Conservation (phyloP, 2,888 invertebrate genomes). For the Resseliella maxima region DNA sequence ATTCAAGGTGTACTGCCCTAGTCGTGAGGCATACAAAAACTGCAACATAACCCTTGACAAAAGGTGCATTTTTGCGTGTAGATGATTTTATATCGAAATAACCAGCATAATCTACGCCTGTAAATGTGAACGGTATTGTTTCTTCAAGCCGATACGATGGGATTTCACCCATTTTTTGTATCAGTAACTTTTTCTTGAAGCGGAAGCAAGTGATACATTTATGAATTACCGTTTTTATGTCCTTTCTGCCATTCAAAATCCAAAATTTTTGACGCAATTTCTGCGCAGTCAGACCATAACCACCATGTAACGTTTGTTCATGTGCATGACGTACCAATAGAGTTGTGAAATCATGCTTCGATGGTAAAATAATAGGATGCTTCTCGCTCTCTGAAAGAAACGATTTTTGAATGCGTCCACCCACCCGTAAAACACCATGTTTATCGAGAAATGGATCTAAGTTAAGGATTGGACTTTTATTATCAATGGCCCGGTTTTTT, state of each 20-base stretch:
- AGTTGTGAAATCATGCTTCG: background rate
- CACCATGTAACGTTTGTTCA: conserved; percentile 17
- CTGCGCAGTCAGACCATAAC: background rate
- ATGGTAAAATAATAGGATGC: conserved; percentile 55
- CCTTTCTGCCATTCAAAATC: background rate
- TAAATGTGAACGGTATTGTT: background rate
- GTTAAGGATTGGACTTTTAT: background rate
- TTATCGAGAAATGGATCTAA: background rate
- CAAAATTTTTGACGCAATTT: background rate
- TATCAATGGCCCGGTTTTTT: background rate
- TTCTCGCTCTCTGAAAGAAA: background rate
- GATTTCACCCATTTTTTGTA: background rate
- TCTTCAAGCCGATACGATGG: background rate
- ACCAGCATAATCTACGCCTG: conserved; percentile 17
- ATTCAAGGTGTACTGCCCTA: background rate
- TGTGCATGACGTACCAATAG: background rate
- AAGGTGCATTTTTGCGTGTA: background rate
- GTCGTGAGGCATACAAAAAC: background rate
- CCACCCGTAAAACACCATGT: conserved; percentile 14
- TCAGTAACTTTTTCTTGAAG: background rate
- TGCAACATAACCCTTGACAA: background rate
- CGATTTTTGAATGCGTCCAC: conserved; percentile 48
- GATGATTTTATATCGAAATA: background rate
- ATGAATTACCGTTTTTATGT: background rate
- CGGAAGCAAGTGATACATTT: background rate